Conservation (phyloP, 2,113 vertebrate species). For the Gallinago paraguaiae region DNA sequence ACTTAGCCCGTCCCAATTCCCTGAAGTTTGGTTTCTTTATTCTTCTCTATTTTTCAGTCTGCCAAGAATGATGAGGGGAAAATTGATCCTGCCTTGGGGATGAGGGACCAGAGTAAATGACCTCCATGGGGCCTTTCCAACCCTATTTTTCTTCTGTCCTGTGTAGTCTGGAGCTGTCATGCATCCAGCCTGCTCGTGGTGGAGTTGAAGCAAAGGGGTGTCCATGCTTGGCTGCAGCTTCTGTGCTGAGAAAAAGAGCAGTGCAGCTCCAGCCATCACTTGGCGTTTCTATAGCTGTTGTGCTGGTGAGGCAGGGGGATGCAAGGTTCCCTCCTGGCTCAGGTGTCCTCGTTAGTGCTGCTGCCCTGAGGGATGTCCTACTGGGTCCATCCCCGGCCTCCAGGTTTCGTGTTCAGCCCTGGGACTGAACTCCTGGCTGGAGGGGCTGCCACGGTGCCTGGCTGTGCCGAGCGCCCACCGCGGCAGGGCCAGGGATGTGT, state of each 20-base stretch:
- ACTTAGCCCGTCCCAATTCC: neutral
- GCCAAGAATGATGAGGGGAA: neutral
- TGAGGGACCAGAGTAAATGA: neutral
- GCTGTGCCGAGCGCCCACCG: fast-evolving
- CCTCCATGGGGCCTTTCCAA: neutral
- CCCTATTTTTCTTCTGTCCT: neutral
- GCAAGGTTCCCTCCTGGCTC: neutral
- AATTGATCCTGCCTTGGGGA: neutral
- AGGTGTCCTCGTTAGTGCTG: neutral
- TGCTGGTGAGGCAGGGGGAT: neutral
- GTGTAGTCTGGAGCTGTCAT: neutral
- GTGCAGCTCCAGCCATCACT: neutral
- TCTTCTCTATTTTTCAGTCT: neutral
- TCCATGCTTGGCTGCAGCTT: neutral
- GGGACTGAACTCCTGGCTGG: neutral
- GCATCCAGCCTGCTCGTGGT: fast-evolving
- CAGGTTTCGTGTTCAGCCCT: neutral
- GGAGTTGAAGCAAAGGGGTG: neutral
- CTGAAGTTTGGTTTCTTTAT: neutral
- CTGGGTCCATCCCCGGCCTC: neutral
- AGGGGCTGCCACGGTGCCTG: neutral
- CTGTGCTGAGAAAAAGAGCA: neutral
- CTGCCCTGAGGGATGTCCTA: neutral
- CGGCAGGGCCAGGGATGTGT: neutral
- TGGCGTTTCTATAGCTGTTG: fast-evolving